Base-by-base conservation (phyloP, 1,140 invertebrate species). In the Philopotamus ludificatus region DNA sequence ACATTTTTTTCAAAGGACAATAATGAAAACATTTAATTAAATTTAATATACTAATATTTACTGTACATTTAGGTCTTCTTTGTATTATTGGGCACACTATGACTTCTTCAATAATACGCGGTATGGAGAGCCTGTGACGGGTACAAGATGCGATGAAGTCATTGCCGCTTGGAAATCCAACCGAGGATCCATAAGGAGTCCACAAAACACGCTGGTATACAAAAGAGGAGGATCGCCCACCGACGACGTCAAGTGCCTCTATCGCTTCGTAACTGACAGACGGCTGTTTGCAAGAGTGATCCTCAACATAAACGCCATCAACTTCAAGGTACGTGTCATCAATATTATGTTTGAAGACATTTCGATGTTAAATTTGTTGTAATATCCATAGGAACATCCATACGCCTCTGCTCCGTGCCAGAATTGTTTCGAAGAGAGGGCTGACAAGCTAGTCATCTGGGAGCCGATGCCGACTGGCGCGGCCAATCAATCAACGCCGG, bases 41-140 rank as follows among this genome's bases (percentile, higher is more conserved):
- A 49, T 10, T 7, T 10, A 3, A 39, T n/a, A n/a, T n/a, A n/a
- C n/a, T n/a, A n/a, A n/a, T n/a, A n/a, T 39, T 55, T 55, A 2
- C 10, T 42, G 18, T 57, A 39, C 34, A 73, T 68, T 41, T 74
- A 84, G 85, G 2, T 88, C 87, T 16, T 94, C 92, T 0, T 77
- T 95, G 0, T 94, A 94, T 73, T 94, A 93, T 74, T 94, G 92
- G 92, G 91, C 91, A 0, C 91, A 94, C 74, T 95, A 94, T 70
- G 92, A 95, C 72, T 95, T 94, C 77, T 94, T 94, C 77, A 94
- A 94, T 74, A 92, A 92, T 63, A 94, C 90, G 0, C 85, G 87
- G 25, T 90, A 89, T 63, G 92, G 92, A 0, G 89, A 90, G 58
- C 86, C 89, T 0, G 86, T 94, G 0, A 81, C 84, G 0, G 87